Evolutionary conservation across 2,797 vertebrate genomes (phyloP), one percentile per base, ranked within the genome.

Genomic region (Amblyraja radiata): DNA sequence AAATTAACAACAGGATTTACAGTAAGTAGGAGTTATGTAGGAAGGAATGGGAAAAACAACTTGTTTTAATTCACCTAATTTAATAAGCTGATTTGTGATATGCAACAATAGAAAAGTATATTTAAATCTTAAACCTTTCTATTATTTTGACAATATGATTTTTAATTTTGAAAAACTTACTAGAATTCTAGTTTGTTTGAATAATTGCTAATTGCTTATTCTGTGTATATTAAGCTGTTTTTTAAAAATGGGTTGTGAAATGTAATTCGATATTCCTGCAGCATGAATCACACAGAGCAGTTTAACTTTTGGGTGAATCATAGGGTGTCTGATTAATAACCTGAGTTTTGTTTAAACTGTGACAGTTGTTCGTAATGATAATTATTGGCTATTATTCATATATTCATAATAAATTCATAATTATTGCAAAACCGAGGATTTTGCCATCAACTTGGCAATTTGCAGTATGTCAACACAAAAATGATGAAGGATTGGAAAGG

Each of bases 221-320:
- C 46, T 1, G 10, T 73, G 21, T 91, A 76, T 76, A 92, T 73
- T 88, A 88, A 88, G n/a, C 84, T 88, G 3, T 16, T 21, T 88
- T 36, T 1, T 91, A 74, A 36, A 39, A 71, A 73, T 65, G 36
- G 68, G 36, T 18, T 86, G 83, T 86, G 83, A 88, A 32, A 88
- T 88, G 25, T 36, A 93, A 92, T 74, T 28, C 93, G 93, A 92
- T 77, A 93, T 94, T 39, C 90, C 36, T 93, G 4, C 61, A 61
- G 91, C 46, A 94, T 94, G 94, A 94, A 93, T 94, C 94, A 94
- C 94, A 80, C 93, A 94, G 6, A 73, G 32, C 32, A 68, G 16
- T 68, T 7, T 36, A 84, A 46, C 46, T 25, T n/a, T 18, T 74
- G 21, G 16, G 13, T 74, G 73, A 92, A 76, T 76, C 39, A 76